Base-by-base conservation (phyloP, 2,888 invertebrate species). In the Linnaemya tessellans region DNA sequence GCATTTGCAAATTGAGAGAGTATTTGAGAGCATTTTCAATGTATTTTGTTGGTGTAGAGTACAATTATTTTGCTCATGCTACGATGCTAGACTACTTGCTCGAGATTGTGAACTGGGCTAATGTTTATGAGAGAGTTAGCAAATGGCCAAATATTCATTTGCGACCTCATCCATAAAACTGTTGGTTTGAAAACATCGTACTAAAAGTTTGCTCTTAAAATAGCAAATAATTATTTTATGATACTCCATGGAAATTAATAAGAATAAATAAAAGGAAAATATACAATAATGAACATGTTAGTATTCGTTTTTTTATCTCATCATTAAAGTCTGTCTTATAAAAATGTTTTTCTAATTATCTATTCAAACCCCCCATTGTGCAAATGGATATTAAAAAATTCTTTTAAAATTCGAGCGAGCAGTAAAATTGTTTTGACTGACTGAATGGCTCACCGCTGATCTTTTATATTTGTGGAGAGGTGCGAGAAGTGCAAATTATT, bases 301-400 rank as follows among this genome's bases (percentile, higher is more conserved):
- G 13, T 46, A 1, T 30, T 3, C 5, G 13, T 13, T 41, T 41
- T 13, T 41, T 46, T 20, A 15, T 65, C 46, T 65, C 46, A 46
- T 0, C 46, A 46, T 22, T n/a, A 18, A 67, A 35, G 11, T 46
- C 7, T 0, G 7, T 20, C 11, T 22, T n/a, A 41, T 41, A 25
- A 51, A 70, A 41, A 30, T 22, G 13, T 56, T 54, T n/a, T 18
- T 18, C 38, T 51, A 18, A 51, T 43, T 54, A 62, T 46, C 4
- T 4, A 43, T 49, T 71, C 71, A 65, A 71, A 8, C 58, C 65
- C 35, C 74, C 83, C 71, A 73, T 60, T 62, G 65, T 75, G 70
- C 49, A 15, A 41, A 49, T 25, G 22, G 15, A 22, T 56, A 46
- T 65, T 58, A 13, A 60, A 74, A 56, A 41, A 38, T 46, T 46